These are phyloP conservation scores for Brachionichthys hirsutus DNA, from an alignment of 2,113 vertebrate genomes.

Conservation along the genomic window DNA sequence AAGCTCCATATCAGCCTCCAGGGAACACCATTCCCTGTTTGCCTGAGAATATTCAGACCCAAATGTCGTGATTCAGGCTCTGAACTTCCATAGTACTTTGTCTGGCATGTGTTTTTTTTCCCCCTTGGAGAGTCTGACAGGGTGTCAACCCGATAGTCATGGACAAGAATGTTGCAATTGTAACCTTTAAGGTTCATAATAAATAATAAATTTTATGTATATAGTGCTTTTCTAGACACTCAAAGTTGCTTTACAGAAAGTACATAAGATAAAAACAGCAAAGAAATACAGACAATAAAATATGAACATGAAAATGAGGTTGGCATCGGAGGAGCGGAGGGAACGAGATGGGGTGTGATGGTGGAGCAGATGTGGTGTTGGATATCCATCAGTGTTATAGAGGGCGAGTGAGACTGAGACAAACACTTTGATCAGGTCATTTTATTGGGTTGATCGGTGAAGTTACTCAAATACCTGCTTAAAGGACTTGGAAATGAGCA, in stretches of 20 bases:
- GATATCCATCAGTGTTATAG: slow-evolving; percentile 57
- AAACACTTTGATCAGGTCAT: slow-evolving; percentile 17
- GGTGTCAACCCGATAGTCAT: slow-evolving; percentile 41
- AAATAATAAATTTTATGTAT: no score
- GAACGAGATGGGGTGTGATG: slow-evolving; percentile 45
- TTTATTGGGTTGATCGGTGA: slow-evolving; percentile 19
- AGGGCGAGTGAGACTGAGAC: slow-evolving; percentile 25
- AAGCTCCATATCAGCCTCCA: slow-evolving; percentile 15
- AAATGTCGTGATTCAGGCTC: slow-evolving; percentile 1
- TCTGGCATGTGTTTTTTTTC: slow-evolving; percentile 12
- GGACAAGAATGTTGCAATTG: slow-evolving; percentile 30
- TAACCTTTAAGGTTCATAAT: no score
- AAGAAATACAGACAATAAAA: no score
- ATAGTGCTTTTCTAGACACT: no score
- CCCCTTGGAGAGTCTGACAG: slow-evolving; percentile 18
- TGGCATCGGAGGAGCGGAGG: no score
- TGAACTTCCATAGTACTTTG: slow-evolving; percentile 6
- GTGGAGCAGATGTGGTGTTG: slow-evolving; percentile 61
- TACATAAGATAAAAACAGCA: no score
- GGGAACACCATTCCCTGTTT: slow-evolving; percentile 4
- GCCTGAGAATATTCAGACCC: slow-evolving; percentile 10
- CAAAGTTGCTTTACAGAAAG: no score
- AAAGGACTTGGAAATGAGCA: background rate
- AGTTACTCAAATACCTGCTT: slow-evolving; percentile 29
- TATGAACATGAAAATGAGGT: no score